phyloP scores from a whole-genome alignment of 1,140 invertebrate species.

The Luehdorfia chinensis region DNA sequence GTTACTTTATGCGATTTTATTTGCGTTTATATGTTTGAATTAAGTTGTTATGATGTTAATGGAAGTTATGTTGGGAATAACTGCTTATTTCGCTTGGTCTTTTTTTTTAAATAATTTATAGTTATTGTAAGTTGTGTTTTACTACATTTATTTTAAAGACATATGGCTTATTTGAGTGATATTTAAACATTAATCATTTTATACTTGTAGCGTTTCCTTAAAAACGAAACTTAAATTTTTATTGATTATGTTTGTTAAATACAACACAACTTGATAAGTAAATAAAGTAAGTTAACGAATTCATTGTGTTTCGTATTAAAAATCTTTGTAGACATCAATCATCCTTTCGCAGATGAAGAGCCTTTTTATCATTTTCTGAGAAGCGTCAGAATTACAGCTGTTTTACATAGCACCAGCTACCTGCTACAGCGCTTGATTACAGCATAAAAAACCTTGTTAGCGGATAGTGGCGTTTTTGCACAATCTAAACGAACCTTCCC shows the following conservation, averaged over 20 bases:
- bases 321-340: constrained; percentile 10
- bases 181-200: no score
- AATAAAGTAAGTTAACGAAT: constrained; percentile 8
- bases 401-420: constrained; percentile 32
- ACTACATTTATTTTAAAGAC: no score
- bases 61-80: not conserved
- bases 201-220: no score
- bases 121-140: no score
- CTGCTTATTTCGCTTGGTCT: not conserved
- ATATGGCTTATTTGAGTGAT: no score
- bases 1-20: constrained; percentile 34
- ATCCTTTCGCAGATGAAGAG: constrained; percentile 7
- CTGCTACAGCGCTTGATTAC: constrained; percentile 51
- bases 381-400: constrained; percentile 27
- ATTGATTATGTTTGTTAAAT: no score
- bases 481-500: constrained; percentile 35
- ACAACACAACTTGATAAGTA: not conserved
- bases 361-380: constrained; percentile 43
- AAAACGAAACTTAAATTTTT: no score
- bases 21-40: constrained; percentile 23
- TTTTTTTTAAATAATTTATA: no score
- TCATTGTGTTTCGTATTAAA: constrained; percentile 4
- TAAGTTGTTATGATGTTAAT: constrained; percentile 25
- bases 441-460: constrained; percentile 66
- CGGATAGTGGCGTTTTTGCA: constrained; percentile 41